These are phyloP conservation scores for Oreochromis grahami DNA, from an alignment of 2,797 vertebrate species.

Conservation along the genomic window DNA sequence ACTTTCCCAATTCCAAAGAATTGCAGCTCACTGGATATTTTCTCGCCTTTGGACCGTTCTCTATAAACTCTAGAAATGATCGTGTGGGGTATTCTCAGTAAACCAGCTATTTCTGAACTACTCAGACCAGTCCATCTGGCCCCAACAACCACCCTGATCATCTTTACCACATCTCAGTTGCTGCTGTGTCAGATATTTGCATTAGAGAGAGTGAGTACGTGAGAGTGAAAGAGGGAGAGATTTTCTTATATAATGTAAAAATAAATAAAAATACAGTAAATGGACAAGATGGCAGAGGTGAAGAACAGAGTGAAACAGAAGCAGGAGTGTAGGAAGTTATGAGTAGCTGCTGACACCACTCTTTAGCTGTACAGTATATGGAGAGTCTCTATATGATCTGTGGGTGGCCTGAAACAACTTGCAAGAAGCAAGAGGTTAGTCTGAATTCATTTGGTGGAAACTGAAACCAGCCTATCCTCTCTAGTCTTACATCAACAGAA, in stretches of 20 bases:
- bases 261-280: background rate
- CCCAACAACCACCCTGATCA: background rate
- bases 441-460: conserved; percentile 54
- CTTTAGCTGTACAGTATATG: conserved; percentile 30
- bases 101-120: background rate
- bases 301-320: background rate
- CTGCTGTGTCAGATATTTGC: background rate
- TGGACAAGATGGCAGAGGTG: background rate
- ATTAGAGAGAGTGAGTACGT: background rate
- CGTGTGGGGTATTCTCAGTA: background rate
- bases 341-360: conserved; percentile 50
- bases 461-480: conserved; percentile 56
- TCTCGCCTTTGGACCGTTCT: background rate
- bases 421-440: conserved; percentile 24
- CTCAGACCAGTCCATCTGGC: background rate
- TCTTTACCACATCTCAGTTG: background rate
- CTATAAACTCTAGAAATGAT: background rate
- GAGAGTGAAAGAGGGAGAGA: background rate
- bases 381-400: conserved; percentile 54
- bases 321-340: conserved; percentile 1
- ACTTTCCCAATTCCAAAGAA: background rate
- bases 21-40: background rate
- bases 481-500: conserved; percentile 65
- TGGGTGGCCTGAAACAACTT: conserved; percentile 61
- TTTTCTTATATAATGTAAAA: background rate